Conservation (phyloP, 2,113 vertebrate species). For the Burhinus bistriatus region DNA sequence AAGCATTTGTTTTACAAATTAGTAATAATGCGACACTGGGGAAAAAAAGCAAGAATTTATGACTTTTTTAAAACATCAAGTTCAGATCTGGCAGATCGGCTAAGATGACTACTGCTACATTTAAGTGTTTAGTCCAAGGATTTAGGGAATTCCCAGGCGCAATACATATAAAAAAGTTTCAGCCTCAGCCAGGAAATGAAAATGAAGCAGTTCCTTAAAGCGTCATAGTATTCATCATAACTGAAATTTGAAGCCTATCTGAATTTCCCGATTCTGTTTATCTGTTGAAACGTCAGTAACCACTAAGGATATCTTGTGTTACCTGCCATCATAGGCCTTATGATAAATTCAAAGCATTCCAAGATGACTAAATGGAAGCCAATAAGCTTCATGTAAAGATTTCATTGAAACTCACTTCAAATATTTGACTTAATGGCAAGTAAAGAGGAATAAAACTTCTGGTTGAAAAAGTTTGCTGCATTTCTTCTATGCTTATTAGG, state of each 20-base stretch:
- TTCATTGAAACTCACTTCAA: background rate
- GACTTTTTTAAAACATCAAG: background rate
- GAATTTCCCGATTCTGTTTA: background rate
- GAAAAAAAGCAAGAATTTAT: background rate
- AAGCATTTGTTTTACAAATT: background rate
- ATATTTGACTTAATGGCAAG: background rate
- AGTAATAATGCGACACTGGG: background rate
- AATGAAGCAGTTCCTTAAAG: background rate
- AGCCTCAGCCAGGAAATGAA: background rate
- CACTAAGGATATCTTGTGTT: background rate
- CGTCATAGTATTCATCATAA: background rate
- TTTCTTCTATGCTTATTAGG: background rate
- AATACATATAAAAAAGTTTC: background rate
- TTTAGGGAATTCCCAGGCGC: background rate
- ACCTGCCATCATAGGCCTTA: background rate
- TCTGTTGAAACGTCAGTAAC: background rate
- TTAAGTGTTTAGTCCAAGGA: background rate
- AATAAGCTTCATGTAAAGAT: background rate
- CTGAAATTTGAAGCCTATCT: background rate
- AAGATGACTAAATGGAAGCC: background rate
- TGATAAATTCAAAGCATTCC: background rate
- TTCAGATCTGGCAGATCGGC: background rate
- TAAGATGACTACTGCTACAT: background rate
- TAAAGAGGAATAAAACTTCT: background rate
- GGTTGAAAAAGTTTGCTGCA: background rate